Conservation (phyloP, 2,888 invertebrate species). For the Tetropium fuscum region DNA sequence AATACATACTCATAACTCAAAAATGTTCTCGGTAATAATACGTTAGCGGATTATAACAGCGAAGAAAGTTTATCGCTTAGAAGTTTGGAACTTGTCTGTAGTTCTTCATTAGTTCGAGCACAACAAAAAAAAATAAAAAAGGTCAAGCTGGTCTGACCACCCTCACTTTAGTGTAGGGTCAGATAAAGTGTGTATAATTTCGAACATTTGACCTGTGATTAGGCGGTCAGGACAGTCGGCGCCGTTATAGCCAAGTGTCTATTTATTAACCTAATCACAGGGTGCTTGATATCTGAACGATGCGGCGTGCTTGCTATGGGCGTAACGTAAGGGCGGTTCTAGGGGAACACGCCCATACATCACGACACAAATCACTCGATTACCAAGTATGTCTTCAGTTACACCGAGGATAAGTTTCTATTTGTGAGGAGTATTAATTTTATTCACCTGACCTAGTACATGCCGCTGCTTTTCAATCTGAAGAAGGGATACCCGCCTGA, state of each 20-base stretch:
- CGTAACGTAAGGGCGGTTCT: conserved; percentile 57
- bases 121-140: conserved; percentile 14
- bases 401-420: conserved; percentile 15
- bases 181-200: conserved; percentile 61
- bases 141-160: conserved; percentile 51
- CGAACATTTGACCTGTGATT: conserved; percentile 63
- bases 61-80: conserved; percentile 38
- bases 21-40: conserved; percentile 48
- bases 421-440: conserved; percentile 23
- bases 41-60: conserved; percentile 44
- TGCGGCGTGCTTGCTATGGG: conserved; percentile 42
- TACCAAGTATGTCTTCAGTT: conserved; percentile 40
- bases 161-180: conserved; percentile 56
- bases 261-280: conserved; percentile 66
- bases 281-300: conserved; percentile 54
- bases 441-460: background rate
- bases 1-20: conserved; percentile 39
- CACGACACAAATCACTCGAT: conserved; percentile 58
- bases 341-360: conserved; percentile 59
- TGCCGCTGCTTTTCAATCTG: too few species aligned
- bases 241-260: conserved; percentile 62
- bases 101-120: conserved; percentile 17
- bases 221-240: conserved; percentile 61
- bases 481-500: too few species aligned
- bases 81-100: conserved; percentile 19